These are phyloP conservation scores for Spongia lamella DNA, from an alignment of 37 sponge, comb jelly and placozoan species.

Conservation along the genomic window DNA sequence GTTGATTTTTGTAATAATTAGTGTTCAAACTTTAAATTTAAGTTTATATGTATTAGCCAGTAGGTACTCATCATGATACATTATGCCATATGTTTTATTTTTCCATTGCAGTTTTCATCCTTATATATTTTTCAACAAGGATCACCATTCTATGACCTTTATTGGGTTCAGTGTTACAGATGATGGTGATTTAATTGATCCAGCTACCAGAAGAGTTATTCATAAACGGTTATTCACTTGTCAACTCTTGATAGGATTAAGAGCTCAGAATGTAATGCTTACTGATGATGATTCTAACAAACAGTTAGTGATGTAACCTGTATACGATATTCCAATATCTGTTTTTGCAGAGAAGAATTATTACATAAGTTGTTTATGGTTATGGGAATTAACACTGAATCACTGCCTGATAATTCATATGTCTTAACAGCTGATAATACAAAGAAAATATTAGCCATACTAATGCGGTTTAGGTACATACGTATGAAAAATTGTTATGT, in stretches of 20 bases:
- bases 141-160: conserved; percentile 67
- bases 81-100: not conserved
- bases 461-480: conserved; percentile 85
- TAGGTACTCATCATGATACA: no score
- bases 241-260: no score
- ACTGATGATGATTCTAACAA: no score
- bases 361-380: conserved; percentile 14
- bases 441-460: conserved; percentile 87
- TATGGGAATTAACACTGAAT: conserved; percentile 21
- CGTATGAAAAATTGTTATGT: no score
- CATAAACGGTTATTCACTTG: no score
- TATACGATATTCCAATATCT: no score
- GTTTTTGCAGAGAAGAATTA: not conserved
- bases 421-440: conserved; percentile 84
- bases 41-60: no score
- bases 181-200: conserved; percentile 31
- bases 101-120: conserved; percentile 64
- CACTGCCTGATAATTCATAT: conserved; percentile 70
- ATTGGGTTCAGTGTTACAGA: conserved; percentile 61
- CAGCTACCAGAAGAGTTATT: no score
- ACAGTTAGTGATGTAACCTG: no score
- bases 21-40: no score
- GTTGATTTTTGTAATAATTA: no score
- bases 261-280: no score
- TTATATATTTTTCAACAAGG: conserved; percentile 88